Percentiles rank a stretch among this genome's conserved stretches.
These are phyloP conservation scores for Tangara arthus DNA, from an alignment of 2,797 vertebrate species.

Conservation along the genomic window DNA sequence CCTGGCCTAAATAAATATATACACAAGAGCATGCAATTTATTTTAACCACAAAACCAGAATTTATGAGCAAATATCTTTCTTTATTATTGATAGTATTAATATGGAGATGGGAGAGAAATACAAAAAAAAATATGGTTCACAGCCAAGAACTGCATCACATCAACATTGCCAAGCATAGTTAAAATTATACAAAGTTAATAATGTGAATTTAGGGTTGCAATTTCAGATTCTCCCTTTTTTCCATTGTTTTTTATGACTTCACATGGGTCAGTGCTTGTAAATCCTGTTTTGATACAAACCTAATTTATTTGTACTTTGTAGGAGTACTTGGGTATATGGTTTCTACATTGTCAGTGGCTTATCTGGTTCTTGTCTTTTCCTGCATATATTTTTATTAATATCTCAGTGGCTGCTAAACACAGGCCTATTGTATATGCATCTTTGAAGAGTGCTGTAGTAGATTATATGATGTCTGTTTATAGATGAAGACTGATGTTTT, in stretches of 20 bases:
- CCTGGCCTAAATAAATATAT: not conserved
- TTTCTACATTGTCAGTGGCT: not conserved
- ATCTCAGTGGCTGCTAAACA: not conserved
- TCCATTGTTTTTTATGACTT: not conserved
- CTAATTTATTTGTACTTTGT: not conserved
- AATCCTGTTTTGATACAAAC: not conserved
- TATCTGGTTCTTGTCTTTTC: not conserved
- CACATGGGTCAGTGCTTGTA: not conserved
- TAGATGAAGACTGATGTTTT: not conserved
- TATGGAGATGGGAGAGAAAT: not conserved
- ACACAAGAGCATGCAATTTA: not conserved
- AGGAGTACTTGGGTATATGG: not conserved
- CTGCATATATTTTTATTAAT: not conserved
- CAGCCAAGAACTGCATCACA: not conserved
- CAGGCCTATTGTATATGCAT: not conserved
- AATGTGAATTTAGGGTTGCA: not conserved
- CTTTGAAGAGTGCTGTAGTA: not conserved
- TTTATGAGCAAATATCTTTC: not conserved
- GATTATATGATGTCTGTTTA: not conserved
- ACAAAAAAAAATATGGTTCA: not conserved
- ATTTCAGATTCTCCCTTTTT: not conserved
- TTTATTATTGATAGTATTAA: not conserved
- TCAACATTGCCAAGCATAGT: not conserved
- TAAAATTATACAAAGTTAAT: not conserved
- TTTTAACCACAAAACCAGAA: not conserved